Evolutionary conservation across 2,888 invertebrate species (phyloP).

Genomic region (Andrena minutula): DNA sequence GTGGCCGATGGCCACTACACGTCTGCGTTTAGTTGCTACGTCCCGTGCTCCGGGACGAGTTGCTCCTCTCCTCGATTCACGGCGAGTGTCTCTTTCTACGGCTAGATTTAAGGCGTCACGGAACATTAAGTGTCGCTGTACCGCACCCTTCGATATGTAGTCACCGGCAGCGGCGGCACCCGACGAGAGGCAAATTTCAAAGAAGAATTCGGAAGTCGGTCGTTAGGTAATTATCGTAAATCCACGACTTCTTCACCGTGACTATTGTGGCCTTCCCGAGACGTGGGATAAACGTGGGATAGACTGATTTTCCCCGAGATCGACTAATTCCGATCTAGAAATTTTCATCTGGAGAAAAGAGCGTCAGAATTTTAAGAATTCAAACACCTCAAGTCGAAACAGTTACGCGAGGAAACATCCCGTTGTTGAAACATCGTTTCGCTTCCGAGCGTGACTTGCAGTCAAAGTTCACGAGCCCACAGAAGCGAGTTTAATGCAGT

Average conservation of each 20-base stretch:
- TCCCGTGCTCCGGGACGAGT: conserved; percentile 29
- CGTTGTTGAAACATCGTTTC: background rate
- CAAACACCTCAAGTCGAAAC: no score
- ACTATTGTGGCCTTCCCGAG: background rate
- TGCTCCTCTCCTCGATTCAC: conserved; percentile 16
- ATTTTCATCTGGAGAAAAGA: no score
- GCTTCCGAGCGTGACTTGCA: background rate
- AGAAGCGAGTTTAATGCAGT: conserved; percentile 19
- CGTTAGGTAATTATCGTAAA: conserved; percentile 55
- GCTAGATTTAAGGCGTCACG: conserved; percentile 77
- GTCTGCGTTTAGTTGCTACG: conserved; percentile 13
- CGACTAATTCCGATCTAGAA: background rate
- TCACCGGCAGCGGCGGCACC: background rate
- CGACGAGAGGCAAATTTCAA: conserved; percentile 50
- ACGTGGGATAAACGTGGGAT: conserved; percentile 8
- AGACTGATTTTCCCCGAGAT: background rate
- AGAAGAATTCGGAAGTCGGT: conserved; percentile 38
- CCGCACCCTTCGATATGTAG: conserved; percentile 49
- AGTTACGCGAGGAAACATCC: no score
- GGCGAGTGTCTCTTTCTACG: conserved; percentile 37
- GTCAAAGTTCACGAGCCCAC: background rate
- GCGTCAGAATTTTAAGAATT: no score
- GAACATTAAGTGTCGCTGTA: conserved; percentile 64
- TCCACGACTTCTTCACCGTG: conserved; percentile 18
- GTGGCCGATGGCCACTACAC: conserved; percentile 58